These are phyloP conservation scores for Castor canadensis DNA, from an alignment of 2,113 vertebrate genomes.

Conservation along the genomic window DNA sequence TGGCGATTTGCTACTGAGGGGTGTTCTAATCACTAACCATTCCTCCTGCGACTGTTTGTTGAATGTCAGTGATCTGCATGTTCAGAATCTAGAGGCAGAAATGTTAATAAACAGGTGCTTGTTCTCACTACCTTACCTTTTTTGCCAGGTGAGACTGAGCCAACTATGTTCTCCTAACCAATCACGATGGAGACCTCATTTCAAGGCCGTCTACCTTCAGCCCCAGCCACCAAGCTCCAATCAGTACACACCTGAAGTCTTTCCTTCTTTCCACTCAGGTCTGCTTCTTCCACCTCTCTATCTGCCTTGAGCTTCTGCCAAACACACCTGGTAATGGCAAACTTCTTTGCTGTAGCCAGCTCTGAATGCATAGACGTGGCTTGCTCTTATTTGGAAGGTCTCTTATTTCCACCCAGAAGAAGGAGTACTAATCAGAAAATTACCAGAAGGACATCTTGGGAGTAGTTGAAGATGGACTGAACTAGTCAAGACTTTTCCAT, in stretches of 20 bases:
- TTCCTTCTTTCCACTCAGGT: neutral
- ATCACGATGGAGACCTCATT: neutral
- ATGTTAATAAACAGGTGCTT: neutral
- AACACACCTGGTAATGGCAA: neutral
- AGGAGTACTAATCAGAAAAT: neutral
- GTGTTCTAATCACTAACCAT: neutral
- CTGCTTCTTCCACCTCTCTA: too few species aligned
- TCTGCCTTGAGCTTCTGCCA: neutral
- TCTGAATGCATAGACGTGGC: neutral
- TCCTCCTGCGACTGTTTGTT: neutral
- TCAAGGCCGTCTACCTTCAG: neutral
- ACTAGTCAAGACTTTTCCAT: neutral
- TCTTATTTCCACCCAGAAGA: neutral
- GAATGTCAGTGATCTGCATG: neutral
- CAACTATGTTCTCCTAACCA: rapidly evolving
- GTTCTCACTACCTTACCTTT: neutral
- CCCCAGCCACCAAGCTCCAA: too few species aligned
- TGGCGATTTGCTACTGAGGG: neutral
- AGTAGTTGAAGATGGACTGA: neutral
- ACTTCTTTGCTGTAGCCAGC: too few species aligned
- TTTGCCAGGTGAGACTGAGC: neutral
- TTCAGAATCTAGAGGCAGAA: neutral
- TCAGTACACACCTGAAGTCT: neutral
- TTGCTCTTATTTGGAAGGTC: neutral
- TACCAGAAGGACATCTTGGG: neutral